phyloP scores from a whole-genome alignment of 1,140 invertebrate species.

The Kradibia gibbosae region DNA sequence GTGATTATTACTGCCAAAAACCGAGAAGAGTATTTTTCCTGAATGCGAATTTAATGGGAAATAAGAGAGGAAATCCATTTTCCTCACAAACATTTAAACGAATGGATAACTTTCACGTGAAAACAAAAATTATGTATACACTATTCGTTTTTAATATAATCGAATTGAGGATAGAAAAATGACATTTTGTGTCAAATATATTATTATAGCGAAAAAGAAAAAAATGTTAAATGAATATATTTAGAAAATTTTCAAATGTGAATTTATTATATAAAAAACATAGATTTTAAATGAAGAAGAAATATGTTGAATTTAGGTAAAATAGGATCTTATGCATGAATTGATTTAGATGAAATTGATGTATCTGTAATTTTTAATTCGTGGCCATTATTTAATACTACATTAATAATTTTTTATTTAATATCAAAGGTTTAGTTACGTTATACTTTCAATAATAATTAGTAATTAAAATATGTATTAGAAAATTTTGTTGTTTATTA shows the following conservation, averaged over 20 bases:
- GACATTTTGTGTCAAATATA: conserved; percentile 31
- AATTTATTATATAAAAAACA: conserved; percentile 15
- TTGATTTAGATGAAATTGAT: conserved; percentile 5
- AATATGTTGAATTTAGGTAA: conserved; percentile 22
- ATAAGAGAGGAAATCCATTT: not conserved
- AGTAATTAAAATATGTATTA: too few species aligned
- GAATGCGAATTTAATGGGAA: conserved; percentile 14
- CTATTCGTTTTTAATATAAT: conserved; percentile 31
- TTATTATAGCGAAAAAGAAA: conserved; percentile 47
- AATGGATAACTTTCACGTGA: conserved; percentile 14
- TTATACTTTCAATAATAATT: too few species aligned
- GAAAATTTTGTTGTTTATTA: too few species aligned
- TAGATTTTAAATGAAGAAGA: not conserved
- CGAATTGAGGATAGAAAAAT: conserved; percentile 29
- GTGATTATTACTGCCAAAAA: conserved; percentile 33
- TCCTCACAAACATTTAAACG: conserved; percentile 4
- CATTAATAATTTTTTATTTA: not conserved
- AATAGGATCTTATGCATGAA: conserved; percentile 3
- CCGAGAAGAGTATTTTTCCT: conserved; percentile 41
- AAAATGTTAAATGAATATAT: conserved; percentile 42
- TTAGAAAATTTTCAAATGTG: conserved; percentile 28
- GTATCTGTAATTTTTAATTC: conserved; percentile 18
- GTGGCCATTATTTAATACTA: not conserved
- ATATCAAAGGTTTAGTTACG: not conserved
- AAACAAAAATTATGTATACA: not conserved